Evolutionary conservation across 1,140 invertebrate genomes (phyloP), one percentile per base, ranked within the genome.

Genomic region (Heliothis virescens): DNA sequence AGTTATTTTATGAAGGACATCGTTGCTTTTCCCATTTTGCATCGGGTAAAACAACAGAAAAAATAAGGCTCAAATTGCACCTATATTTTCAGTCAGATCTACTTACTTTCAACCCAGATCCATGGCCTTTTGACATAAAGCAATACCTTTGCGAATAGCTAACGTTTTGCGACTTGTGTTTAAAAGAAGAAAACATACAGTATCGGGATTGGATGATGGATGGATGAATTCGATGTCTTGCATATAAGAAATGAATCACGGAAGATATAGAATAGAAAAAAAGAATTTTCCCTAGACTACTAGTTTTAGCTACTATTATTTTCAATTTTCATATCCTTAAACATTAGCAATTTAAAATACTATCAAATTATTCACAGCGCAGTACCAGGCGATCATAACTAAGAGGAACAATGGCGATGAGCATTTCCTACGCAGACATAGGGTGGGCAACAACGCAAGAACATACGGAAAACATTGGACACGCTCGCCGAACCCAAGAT

Each of bases 401-500:
- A 79, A 34, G 65, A 60, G 47, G 26, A 48, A 55, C 57, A 63
- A 73, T 18, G 34, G 67, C 73, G 55, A 41, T 50, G 57, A 65
- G 62, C 48, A 52, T 48, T 79, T 78, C 82, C 75, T 81, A 57
- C 69, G 52, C 55, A 79, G 84, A 83, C 83, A 89, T 88, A 88
- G 83, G 86, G 84, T 79, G 59, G 83, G 29, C 80, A 57, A 86
- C 87, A 89, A 84, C 78, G 80, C 78, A 57, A 48, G 84, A 83
- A 82, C 88, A 89, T 85, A 89, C 86, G 88, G 87, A 86, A 89
- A 85, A 71, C 86, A 85, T 90, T 87, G 88, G 84, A 83, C 82
- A 84, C 85, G 79, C 83, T 85, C 67, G 71, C 81, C 77, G 86
- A 67, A 15, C 83, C 62, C 67, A 62, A 73, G 57, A 74, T 63